Base-by-base conservation (phyloP, 2,888 invertebrate genomes). In the Vandiemenella viatica region DNA sequence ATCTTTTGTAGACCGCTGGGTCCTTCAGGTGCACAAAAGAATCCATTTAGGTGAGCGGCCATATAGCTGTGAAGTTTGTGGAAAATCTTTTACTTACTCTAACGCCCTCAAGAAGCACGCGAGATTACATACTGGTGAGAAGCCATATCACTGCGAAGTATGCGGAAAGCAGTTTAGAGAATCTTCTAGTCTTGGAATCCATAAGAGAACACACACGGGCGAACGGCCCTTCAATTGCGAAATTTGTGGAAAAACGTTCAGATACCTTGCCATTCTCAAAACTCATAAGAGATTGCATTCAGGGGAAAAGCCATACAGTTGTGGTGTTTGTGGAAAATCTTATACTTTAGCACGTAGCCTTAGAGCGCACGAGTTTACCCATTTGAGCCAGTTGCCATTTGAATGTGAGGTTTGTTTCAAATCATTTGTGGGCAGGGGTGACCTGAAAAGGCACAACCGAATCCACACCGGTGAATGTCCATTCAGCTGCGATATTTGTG, bases 51-150 rank as follows among this genome's bases (percentile, higher is more conserved):
- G 49, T 5, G 50, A 55, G 15, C 48, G 47, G 23, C 32, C 44
- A 3, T 55, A 47, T 37, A 46, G 37, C 3, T 55, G 55, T 32
- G 48, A 43, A n/a, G 37, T 43, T 5, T 55, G 55, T 41, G 47
- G 48, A 17, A 50, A 51, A 19, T 50, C 50, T n/a, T 53, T 46
- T 43, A 48, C 46, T 23, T 50, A 50, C 16, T 49, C 46, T 26
- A 42, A 51, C 32, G 53, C 51, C 37, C 50, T 55, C 8, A 42
- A 50, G 37, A 22, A 41, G 10, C 55, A 55, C 26, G 41, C 13
- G 16, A 53, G 50, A 7, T 45, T 48, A 13, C 55, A 55, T 19
- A 53, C 52, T 10, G 55, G 53, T 3, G 49, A 32, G 13, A 52
- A 50, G 17, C 53, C 53, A 5, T 51, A 42, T 20, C 43, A 53